Conservation (phyloP, 2,113 vertebrate genomes). For the Tylochromis polylepis region DNA sequence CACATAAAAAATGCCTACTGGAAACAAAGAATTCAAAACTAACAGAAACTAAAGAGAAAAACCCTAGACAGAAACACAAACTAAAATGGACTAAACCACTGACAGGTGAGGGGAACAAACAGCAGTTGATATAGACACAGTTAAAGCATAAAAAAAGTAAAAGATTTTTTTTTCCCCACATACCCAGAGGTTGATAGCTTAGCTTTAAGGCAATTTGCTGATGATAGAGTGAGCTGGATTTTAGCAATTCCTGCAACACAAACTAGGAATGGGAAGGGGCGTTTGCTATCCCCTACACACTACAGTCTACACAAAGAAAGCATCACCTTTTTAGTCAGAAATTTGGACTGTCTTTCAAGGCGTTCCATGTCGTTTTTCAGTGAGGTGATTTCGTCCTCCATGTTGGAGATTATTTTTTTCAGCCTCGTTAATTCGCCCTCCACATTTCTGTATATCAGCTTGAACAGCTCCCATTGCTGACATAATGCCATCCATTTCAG, state of each 20-base stretch:
- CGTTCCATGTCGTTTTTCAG: too few relatives aligned
- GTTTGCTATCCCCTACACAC: neutral
- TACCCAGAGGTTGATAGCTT: neutral
- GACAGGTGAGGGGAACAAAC: neutral
- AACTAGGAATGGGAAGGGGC: neutral
- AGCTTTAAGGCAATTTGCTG: neutral
- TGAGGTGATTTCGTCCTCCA: too few relatives aligned
- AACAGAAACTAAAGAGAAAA: too few relatives aligned
- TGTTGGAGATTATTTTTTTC: too few relatives aligned
- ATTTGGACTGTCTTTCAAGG: too few relatives aligned
- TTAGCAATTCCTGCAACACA: neutral
- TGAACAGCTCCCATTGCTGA: too few relatives aligned
- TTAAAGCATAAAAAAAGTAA: neutral
- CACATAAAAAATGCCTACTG: neutral
- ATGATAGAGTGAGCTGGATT: neutral
- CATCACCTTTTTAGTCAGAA: too few relatives aligned
- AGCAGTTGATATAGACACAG: neutral
- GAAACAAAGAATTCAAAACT: neutral
- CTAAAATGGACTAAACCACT: neutral
- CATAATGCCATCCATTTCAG: too few relatives aligned
- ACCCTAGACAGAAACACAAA: neutral
- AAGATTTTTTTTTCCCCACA: neutral
- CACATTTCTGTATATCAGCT: too few relatives aligned
- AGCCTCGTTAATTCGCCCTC: too few relatives aligned
- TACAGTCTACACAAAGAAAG: neutral